Conservation (phyloP, 2,888 invertebrate species). For the Formica aserva region DNA sequence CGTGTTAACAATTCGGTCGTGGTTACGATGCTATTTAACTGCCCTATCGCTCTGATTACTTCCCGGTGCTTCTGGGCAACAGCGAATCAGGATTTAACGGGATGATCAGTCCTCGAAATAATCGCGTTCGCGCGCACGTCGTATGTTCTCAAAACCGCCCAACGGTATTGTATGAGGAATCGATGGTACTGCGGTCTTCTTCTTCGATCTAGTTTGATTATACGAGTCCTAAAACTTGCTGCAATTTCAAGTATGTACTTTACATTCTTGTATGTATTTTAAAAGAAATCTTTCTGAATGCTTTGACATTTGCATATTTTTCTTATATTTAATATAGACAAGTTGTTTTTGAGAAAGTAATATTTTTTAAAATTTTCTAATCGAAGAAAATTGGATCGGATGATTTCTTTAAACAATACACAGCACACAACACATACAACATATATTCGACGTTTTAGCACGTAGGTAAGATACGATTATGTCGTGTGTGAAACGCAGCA, state of each 20-base stretch:
- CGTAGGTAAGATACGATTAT: slow-evolving; percentile 63
- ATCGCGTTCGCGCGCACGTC: slow-evolving; percentile 71
- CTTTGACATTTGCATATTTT: not conserved
- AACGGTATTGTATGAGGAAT: slow-evolving; percentile 65
- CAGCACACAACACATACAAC: not conserved
- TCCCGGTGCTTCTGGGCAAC: slow-evolving; percentile 74
- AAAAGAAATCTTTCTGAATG: not conserved
- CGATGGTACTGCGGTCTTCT: slow-evolving; percentile 64
- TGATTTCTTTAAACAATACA: not conserved
- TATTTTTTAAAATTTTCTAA: not conserved
- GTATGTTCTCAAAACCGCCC: slow-evolving; percentile 74
- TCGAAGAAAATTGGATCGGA: not conserved
- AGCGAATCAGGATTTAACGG: slow-evolving; percentile 77
- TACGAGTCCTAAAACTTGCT: not conserved
- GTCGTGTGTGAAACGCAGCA: slow-evolving; percentile 61
- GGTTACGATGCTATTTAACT: slow-evolving; percentile 84
- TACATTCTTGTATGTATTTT: not conserved
- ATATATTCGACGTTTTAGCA: not conserved
- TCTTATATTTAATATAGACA: not conserved
- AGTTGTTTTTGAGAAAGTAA: not conserved
- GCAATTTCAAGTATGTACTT: not conserved
- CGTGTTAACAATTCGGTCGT: slow-evolving; percentile 84
- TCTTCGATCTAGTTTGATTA: slow-evolving; percentile 59
- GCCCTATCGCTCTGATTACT: slow-evolving; percentile 83
- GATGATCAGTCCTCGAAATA: slow-evolving; percentile 77